Base-by-base conservation (phyloP, 2,113 vertebrate species). In the Oostethus manadensis region DNA sequence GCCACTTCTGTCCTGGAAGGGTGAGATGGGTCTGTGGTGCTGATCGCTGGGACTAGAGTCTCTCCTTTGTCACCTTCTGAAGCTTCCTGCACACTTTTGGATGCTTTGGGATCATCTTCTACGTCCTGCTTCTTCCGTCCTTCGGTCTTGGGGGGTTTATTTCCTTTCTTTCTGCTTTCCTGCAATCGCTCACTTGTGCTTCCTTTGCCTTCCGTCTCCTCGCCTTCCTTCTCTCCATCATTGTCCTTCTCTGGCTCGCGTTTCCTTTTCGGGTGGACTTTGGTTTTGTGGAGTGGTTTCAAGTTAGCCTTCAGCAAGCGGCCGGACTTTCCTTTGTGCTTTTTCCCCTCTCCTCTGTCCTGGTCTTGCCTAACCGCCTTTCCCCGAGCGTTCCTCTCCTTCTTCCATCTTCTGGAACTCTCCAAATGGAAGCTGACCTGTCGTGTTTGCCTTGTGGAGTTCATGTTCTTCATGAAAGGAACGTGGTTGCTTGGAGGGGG, bases 301-400 rank as follows among this genome's bases (percentile, higher is more conserved):
- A 92, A 64, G 85, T 91, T 92, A 20, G 92, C 86, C 61, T 74
- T 91, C 60, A 91, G 62, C 10, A 51, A 58, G 15, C 83, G 76
- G 8, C 58, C 67, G 26, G 74, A 69, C 62, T 79, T 85, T 29
- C 51, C 42, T 65, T 82, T 86, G 44, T 64, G 60, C 22, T 55
- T 72, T 33, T 46, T 58, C 44, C 62, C 74, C 55, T 43, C 68
- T 56, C 8, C 58, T 47, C 49, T 70, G 22, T 67, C 68, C 44
- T 49, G 50, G 42, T 49, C 50, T 66, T 51, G 57, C 60, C 58
- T 62, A 48, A 63, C 46, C 23, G 46, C 43, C 29, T 68, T 51
- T 64, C 18, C 59, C 35, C 4, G 53, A 62, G n/a, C 46, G 14
- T 70, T 40, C 66, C 56, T 22, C 51, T 60, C 71, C 51, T 21